Evolutionary conservation across 2,888 invertebrate genomes (phyloP), one percentile per base, ranked within the genome.

Genomic region (Eupeodes luniger): DNA sequence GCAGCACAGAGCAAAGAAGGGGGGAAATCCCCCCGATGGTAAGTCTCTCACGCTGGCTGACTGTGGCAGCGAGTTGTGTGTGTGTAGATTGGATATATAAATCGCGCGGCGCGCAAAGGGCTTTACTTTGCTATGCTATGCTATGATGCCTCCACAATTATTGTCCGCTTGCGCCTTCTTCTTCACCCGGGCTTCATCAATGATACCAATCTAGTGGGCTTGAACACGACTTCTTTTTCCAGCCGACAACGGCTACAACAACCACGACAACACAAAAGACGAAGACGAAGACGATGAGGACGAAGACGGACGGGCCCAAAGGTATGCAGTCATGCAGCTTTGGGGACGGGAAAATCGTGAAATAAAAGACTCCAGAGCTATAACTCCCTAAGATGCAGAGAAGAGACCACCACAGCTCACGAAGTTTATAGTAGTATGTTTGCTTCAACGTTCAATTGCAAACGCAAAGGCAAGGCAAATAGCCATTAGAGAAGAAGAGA

Each of bases 311-410:
- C 66, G 69, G 62, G 53, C 70, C 74, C 64, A 88, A 84, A 80
- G 87, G 87, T 84, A 84, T 84, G 88, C 84, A 85, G 88, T 84
- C 88, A 84, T 74, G 67, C 86, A 87, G 80, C 87, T 87, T 87
- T 80, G 76, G 62, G 62, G 62, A 74, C 67, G 81, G 75, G 57
- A 82, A 81, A 87, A 83, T 87, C 87, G 87, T 87, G 83, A 79
- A 77, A 51, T 53, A 77, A 80, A 82, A 86, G 78, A 77, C 72
- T 83, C 62, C 51, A 57, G 70, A 16, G 27, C 27, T 27, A 27
- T 51, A 72, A 61, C 81, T 79, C 81, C 55, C 62, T 74, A 78
- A 74, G 81, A 85, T 62, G 47, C 59, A 80, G 40, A 81, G 51
- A 27, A 27, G 40, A 70, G 83, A 80, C 83, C 87, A 85, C 84